These are phyloP conservation scores for Drosophila equinoxialis DNA, from an alignment of 1,140 invertebrate genomes.

Conservation along the genomic window DNA sequence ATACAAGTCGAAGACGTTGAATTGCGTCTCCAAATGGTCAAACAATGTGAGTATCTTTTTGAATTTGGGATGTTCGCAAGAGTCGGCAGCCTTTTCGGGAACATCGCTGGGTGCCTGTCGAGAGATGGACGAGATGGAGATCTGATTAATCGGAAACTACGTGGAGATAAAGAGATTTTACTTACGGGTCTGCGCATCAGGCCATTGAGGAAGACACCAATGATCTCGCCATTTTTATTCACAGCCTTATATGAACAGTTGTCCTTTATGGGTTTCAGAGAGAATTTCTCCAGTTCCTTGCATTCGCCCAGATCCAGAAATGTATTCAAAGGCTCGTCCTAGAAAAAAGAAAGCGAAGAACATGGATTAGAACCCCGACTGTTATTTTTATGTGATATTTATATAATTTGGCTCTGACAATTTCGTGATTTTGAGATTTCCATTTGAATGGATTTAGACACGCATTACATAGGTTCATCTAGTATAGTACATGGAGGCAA, in stretches of 20 bases:
- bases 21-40: slow-evolving; percentile 84
- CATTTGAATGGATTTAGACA: slow-evolving; percentile 59
- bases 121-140: neutral
- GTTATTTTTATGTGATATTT: neutral
- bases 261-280: slow-evolving; percentile 84
- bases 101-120: slow-evolving; percentile 35
- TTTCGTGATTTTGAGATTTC: slow-evolving; percentile 35
- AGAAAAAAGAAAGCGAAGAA: slow-evolving; percentile 83
- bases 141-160: neutral
- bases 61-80: slow-evolving; percentile 85
- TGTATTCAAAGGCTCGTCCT: slow-evolving; percentile 88
- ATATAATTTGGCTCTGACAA: slow-evolving; percentile 1
- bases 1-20: slow-evolving; percentile 84
- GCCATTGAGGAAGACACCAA: slow-evolving; percentile 84
- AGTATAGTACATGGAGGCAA: slow-evolving; percentile 42
- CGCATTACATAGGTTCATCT: slow-evolving; percentile 24
- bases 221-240: slow-evolving; percentile 84
- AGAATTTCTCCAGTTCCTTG: slow-evolving; percentile 86
- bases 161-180: neutral
- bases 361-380: neutral
- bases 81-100: slow-evolving; percentile 63
- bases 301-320: slow-evolving; percentile 85
- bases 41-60: slow-evolving; percentile 86
- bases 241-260: slow-evolving; percentile 86
- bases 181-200: slow-evolving; percentile 67